Base-by-base conservation (phyloP, 2,113 vertebrate genomes). In the Xerus inauris region DNA sequence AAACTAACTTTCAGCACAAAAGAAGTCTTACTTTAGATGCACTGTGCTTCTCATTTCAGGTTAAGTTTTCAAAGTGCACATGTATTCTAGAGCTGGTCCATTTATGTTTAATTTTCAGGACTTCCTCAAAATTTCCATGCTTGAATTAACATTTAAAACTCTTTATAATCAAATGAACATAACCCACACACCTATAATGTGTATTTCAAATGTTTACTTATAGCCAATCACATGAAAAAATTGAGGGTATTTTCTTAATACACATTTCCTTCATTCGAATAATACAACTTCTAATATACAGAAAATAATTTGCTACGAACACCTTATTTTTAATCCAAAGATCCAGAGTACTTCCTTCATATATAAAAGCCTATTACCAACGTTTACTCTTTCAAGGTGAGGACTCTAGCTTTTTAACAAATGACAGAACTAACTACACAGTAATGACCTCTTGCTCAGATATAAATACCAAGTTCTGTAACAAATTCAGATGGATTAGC, bases 281-380 rank as follows among this genome's bases (percentile, higher is more conserved):
- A 90, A 83, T 14, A 32, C 13, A 90, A 32, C 38, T 87, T 79
- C 20, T 85, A 85, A 72, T 59, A 85, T 30, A 54, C 45, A 93
- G 75, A 47, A 93, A 38, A 73, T 91, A 86, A 88, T 11, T 65
- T 71, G 9, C 49, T 87, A 54, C 72, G 87, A 76, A 65, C 28
- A 91, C 28, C 30, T 64, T 69, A 87, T 30, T 93, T 97, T 95
- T 89, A 94, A 90, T 2, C 91, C 90, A 93, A 75, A 96, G 35
- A 49, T 80, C 20, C 85, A 94, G 38, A 83, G 38, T 47, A 83
- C 14, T 72, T 90, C 69, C 47, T 96, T 97, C 32, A 87, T 2
- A 51, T 26, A 72, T 94, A 5, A 81, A 97, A 96, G 57, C 54
- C 54, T 38, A 94, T 94, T 86, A 87, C 57, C 82, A 96, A 91